A percentile compares a stretch with the other conserved stretches of the same genome.
Evolutionary conservation across 1,140 invertebrate genomes (phyloP).

Genomic region (Drosophila ambigua): DNA sequence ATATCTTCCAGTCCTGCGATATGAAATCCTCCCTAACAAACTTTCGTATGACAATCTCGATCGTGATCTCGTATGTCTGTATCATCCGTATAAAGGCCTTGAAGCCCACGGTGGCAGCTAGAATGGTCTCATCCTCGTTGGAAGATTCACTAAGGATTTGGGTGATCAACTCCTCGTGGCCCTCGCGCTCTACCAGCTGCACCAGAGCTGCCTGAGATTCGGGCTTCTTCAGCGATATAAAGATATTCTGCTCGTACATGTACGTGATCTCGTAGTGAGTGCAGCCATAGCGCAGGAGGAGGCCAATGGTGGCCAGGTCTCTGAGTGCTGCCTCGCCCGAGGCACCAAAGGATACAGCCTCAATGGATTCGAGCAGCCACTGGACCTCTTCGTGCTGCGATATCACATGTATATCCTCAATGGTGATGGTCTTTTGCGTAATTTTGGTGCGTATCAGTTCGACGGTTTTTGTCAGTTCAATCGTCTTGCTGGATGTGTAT

Average conservation of each 20-base stretch:
- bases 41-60: conserved; percentile 92
- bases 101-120: conserved; percentile 91
- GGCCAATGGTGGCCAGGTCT: conserved; percentile 92
- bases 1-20: conserved; percentile 89
- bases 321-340: conserved; percentile 89
- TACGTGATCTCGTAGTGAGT: conserved; percentile 90
- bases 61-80: conserved; percentile 90
- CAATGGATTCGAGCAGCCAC: conserved; percentile 89
- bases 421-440: conserved; percentile 68
- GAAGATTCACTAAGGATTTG: conserved; percentile 92
- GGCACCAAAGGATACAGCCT: conserved; percentile 91
- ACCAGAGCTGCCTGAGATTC: conserved; percentile 92
- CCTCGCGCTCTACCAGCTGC: conserved; percentile 91
- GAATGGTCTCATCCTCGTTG: conserved; percentile 88
- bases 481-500: conserved; percentile 53
- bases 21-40: conserved; percentile 93
- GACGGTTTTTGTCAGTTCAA: conserved; percentile 74
- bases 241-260: conserved; percentile 90
- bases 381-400: conserved; percentile 87
- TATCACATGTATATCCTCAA: conserved; percentile 73
- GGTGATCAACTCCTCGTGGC: conserved; percentile 90
- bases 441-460: conserved; percentile 76
- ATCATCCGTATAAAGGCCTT: conserved; percentile 93
- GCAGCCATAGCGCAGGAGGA: conserved; percentile 89
- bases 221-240: conserved; percentile 90